Base-by-base conservation (phyloP, 2,888 invertebrate species). In the Marronus borbonicus region DNA sequence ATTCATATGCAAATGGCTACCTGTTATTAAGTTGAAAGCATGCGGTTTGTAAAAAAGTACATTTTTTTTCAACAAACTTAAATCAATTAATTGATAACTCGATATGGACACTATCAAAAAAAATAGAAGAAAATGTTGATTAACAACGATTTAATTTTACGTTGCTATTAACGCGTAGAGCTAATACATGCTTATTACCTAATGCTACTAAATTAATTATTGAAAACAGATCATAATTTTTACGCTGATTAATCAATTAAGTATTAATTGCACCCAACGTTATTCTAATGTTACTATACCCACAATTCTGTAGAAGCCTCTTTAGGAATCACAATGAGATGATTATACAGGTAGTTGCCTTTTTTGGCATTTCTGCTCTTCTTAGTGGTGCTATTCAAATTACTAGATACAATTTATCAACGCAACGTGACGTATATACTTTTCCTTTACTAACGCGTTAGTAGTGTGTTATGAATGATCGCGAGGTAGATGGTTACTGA, bases 231-330 rank as follows among this genome's bases (percentile, higher is more conserved):
- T 50, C 28, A n/a, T 28, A 68, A 50, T n/a, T 72, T 58, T 31
- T 36, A n/a, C 36, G n/a, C 1, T 44, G 36, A 14, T 60, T 64
- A 64, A 75, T 64, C 62, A 75, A 75, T 75, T 75, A 75, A 64
- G 49, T 49, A 75, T 62, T 75, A 75, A 75, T 75, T 49, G 75
- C 44, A 28, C 24, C 62, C 62, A 28, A 62, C 12, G 12, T 62
- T 1, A 17, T 20, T 10, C 12, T 62, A 31, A 14, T 28, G 31
- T 28, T 62, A 62, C 14, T 28, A 14, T 31, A 10, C 4, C 31
- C 2, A 62, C 14, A 62, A 31, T 14, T 31, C 31, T 31, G 10
- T 8, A 44, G 44, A 7, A 44, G 8, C 2, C 2, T 44, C 8
- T 31, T 0, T 50, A 50, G 24, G 12, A 31, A 68, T 68, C 50